A percentile compares a stretch with the other conserved stretches of the same genome.
Evolutionary conservation across 2,797 vertebrate species (phyloP).

Genomic region (Distichodus sexfasciatus): DNA sequence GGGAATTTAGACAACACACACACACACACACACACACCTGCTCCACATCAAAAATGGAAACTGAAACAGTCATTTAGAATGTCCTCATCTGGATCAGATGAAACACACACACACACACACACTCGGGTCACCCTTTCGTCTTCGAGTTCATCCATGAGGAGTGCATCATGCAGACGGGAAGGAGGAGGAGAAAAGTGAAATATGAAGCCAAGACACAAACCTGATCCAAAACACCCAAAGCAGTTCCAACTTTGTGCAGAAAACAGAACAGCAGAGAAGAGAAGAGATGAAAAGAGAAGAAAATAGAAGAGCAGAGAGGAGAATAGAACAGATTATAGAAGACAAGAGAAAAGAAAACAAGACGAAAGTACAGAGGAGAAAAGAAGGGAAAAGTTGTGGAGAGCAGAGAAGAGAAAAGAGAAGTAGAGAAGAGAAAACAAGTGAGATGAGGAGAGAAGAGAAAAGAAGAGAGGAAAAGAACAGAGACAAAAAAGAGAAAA

Average conservation of each 20-base stretch:
- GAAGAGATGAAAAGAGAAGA: neutral
- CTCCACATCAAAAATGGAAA: constrained; percentile 31
- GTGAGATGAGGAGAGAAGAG: too few species aligned
- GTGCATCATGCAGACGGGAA: neutral
- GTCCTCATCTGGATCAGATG: constrained; percentile 43
- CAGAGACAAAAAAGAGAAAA: neutral
- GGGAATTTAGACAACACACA: neutral
- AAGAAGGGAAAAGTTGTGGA: too few species aligned
- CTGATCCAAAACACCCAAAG: neutral
- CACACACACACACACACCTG: constrained; percentile 24
- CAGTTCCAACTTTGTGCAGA: neutral
- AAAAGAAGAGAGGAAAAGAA: neutral
- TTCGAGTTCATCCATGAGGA: constrained; percentile 2
- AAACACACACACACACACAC: constrained; percentile 6
- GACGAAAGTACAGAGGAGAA: neutral
- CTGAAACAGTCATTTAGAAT: constrained; percentile 17
- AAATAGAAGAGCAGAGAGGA: neutral
- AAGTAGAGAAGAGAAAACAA: too few species aligned
- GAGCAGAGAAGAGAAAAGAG: too few species aligned
- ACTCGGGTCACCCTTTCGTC: neutral
- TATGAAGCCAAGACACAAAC: constrained; percentile 13
- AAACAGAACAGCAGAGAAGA: neutral
- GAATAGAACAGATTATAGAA: neutral
- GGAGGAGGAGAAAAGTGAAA: constrained; percentile 2
- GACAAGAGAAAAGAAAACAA: neutral